These are phyloP conservation scores for Sinocyclocheilus rhinocerous DNA, from an alignment of 2,113 vertebrate species.

Conservation along the genomic window DNA sequence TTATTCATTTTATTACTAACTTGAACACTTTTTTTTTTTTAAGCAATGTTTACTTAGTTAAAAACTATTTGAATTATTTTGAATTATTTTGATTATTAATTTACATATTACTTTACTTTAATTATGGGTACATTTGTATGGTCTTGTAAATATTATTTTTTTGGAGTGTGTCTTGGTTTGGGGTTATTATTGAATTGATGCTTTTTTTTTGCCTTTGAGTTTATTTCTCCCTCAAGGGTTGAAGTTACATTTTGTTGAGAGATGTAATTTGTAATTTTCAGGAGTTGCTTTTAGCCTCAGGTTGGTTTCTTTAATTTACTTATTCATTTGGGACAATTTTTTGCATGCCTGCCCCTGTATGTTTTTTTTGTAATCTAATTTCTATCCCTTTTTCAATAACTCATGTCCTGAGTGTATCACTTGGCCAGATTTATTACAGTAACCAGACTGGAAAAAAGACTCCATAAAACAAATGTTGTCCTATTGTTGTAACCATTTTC, in stretches of 20 bases:
- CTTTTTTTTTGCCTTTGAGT: neutral
- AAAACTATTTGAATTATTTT: too few relatives aligned
- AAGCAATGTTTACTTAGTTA: too few relatives aligned
- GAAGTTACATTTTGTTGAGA: neutral
- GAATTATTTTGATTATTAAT: neutral
- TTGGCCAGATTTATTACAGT: constrained; percentile 2
- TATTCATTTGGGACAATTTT: neutral
- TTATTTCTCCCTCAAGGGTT: neutral
- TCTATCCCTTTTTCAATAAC: neutral
- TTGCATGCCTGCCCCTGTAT: neutral
- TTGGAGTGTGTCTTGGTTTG: neutral
- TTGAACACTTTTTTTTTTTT: too few relatives aligned
- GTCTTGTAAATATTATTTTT: neutral
- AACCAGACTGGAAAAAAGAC: neutral
- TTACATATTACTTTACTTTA: neutral
- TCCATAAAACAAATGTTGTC: neutral
- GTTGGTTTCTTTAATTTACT: neutral
- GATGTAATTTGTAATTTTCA: neutral
- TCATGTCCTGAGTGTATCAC: neutral
- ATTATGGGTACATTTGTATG: neutral
- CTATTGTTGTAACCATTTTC: neutral
- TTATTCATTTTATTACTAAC: too few relatives aligned
- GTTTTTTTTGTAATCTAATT: neutral
- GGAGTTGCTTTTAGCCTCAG: neutral
- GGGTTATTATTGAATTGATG: neutral